Percentiles rank a stretch among this genome's conserved stretches.
These are phyloP conservation scores for Meloidogyne floridensis DNA, from an alignment of 1,140 invertebrate genomes.

Conservation along the genomic window DNA sequence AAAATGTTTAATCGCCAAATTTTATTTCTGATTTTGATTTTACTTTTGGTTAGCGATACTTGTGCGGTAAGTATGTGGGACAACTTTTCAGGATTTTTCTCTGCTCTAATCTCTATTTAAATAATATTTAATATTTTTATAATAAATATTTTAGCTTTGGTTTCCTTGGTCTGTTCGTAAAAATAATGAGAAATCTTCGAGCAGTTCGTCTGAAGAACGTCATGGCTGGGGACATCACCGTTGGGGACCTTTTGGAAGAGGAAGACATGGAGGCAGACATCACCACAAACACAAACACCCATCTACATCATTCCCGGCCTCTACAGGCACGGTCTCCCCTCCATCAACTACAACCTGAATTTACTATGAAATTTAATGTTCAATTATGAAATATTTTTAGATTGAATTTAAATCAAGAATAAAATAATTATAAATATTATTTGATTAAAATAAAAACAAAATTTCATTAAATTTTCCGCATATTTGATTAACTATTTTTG, in stretches of 20 bases:
- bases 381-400: too few relatives aligned
- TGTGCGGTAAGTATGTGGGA: background rate
- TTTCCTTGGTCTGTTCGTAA: background rate
- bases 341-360: background rate
- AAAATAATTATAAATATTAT: background rate
- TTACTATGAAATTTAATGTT: too few relatives aligned
- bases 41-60: background rate
- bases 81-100: too few relatives aligned
- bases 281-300: background rate
- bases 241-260: background rate
- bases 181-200: background rate
- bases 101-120: too few relatives aligned
- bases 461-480: background rate
- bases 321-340: background rate
- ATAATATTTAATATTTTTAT: background rate
- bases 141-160: background rate
- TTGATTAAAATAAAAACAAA: constrained; percentile 1
- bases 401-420: too few relatives aligned
- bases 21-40: background rate
- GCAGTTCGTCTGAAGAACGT: background rate
- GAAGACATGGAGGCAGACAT: background rate
- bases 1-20: background rate
- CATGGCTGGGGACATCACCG: background rate
- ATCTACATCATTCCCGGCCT: too few relatives aligned
- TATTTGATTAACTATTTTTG: constrained; percentile 11